Evolutionary conservation across 2,797 vertebrate genomes (phyloP).

Genomic region (Alectoris magna): DNA sequence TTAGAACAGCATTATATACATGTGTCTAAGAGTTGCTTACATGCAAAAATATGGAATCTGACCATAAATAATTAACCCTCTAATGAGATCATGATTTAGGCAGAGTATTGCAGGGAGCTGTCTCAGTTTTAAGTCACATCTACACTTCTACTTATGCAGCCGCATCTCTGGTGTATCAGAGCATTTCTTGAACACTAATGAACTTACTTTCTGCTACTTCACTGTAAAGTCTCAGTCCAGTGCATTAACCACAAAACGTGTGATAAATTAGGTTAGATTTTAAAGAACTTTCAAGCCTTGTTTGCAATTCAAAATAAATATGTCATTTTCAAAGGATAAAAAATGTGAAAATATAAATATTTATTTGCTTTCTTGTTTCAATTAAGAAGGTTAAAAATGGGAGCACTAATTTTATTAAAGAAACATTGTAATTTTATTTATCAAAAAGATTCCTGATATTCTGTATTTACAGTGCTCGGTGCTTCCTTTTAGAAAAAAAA

Average conservation of each 20-base stretch:
- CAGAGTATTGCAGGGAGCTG: background rate
- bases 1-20: background rate
- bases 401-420: background rate
- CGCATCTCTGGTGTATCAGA: background rate
- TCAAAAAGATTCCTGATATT: background rate
- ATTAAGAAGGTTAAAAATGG: background rate
- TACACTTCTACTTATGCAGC: background rate
- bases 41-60: background rate
- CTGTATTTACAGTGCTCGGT: background rate
- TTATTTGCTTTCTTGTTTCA: background rate
- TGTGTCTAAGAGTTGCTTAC: background rate
- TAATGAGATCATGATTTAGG: background rate
- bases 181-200: background rate
- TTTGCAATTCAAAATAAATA: background rate
- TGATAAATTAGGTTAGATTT: background rate
- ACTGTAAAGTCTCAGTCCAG: background rate
- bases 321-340: background rate
- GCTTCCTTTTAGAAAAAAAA: background rate
- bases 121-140: background rate
- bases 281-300: background rate
- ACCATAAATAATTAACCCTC: background rate
- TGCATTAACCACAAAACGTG: background rate
- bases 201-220: background rate
- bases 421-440: background rate
- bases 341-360: background rate